Evolutionary conservation across 2,888 invertebrate genomes (phyloP).

Genomic region (Ennomos erosarius): DNA sequence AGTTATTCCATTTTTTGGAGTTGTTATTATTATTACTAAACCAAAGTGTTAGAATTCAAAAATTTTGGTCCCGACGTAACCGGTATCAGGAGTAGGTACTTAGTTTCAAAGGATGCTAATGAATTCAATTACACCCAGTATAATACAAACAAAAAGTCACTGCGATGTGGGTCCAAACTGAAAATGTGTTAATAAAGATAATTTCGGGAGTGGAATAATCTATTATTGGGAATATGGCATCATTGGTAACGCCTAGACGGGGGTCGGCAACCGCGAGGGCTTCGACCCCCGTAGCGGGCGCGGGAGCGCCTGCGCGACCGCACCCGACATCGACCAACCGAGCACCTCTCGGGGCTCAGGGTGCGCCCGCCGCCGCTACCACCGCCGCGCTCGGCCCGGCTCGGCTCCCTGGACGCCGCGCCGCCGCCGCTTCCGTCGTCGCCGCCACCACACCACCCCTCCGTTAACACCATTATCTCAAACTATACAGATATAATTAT

Average conservation of each 20-base stretch:
- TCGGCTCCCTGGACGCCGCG: no score
- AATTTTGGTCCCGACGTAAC: no score
- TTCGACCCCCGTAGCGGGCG: slow-evolving; percentile 67
- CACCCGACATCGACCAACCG: slow-evolving; percentile 71
- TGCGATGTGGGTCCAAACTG: slow-evolving; percentile 5
- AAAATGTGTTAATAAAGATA: slow-evolving; percentile 16
- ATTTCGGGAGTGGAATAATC: slow-evolving; percentile 31
- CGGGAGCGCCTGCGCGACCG: slow-evolving; percentile 75
- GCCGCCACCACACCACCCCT: slow-evolving; percentile 31
- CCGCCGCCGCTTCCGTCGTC: no score
- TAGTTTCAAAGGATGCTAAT: no score
- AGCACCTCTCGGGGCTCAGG: slow-evolving; percentile 36
- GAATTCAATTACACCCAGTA: no score
- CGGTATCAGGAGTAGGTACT: no score
- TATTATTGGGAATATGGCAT: slow-evolving; percentile 49
- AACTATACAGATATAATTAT: neutral
- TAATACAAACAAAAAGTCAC: no score
- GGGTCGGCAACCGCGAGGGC: slow-evolving; percentile 81
- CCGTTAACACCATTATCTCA: slow-evolving; percentile 9
- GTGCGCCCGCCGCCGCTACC: slow-evolving; percentile 34
- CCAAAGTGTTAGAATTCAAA: no score
- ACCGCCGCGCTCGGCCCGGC: slow-evolving; percentile 30
- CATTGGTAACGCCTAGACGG: slow-evolving; percentile 64
- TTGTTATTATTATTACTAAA: no score
- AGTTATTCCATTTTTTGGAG: no score